phyloP scores from a whole-genome alignment of 2,888 invertebrate genomes.

The Callinectes sapidus region DNA sequence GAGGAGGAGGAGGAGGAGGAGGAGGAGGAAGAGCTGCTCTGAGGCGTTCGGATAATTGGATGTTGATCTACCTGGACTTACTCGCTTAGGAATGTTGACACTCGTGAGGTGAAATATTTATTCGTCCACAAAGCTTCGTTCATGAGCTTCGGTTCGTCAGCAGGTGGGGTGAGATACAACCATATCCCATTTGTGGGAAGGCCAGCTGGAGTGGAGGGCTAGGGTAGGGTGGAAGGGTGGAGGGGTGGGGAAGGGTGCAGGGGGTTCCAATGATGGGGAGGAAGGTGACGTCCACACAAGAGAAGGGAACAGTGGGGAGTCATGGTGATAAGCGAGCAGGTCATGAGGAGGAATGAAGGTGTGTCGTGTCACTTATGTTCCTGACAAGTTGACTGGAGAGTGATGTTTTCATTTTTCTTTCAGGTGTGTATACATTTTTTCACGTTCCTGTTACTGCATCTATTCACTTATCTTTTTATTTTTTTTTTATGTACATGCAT shows the following conservation, averaged over 20 bases:
- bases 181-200: neutral
- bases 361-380: neutral
- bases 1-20: conserved; percentile 20
- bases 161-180: neutral
- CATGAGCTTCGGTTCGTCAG: neutral
- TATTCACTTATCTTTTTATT: neutral
- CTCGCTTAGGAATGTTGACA: conserved; percentile 24
- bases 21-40: neutral
- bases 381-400: neutral
- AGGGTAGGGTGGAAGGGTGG: neutral
- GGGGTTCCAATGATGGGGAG: neutral
- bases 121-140: neutral
- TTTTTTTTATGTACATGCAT: neutral
- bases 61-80: conserved; percentile 30
- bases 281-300: neutral
- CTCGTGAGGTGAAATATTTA: conserved; percentile 22
- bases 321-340: neutral
- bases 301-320: conserved; percentile 5
- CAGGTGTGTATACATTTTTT: neutral
- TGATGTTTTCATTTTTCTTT: neutral
- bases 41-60: conserved; percentile 20
- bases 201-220: neutral
- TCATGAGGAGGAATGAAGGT: neutral
- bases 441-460: neutral
- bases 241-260: neutral